Conservation (phyloP, 2,888 invertebrate genomes). For the Ischnus inquisitorius region DNA sequence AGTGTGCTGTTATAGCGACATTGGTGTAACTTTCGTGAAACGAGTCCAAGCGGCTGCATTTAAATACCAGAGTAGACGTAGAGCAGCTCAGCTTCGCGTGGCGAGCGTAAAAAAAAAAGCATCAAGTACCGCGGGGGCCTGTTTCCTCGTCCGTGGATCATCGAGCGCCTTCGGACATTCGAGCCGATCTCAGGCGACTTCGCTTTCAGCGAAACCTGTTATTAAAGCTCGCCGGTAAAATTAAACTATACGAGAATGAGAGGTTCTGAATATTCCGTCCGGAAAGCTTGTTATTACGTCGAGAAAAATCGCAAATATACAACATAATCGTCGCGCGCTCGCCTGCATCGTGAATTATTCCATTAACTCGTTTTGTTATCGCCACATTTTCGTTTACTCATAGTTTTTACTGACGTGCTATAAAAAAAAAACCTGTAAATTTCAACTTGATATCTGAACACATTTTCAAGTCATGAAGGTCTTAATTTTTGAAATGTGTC, state of each 20-base stretch:
- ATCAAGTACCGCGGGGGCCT: slow-evolving; percentile 6
- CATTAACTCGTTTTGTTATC: no score
- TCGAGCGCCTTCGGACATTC: neutral
- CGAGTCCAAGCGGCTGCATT: slow-evolving; percentile 45
- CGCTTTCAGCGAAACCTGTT: slow-evolving; percentile 21
- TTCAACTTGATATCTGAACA: no score
- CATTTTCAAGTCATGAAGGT: no score
- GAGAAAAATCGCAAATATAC: neutral
- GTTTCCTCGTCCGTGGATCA: slow-evolving; percentile 26
- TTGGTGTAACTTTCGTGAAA: slow-evolving; percentile 1
- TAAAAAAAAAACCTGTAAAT: no score
- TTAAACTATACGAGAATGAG: slow-evolving; percentile 36
- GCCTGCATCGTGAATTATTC: neutral
- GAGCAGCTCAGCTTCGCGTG: neutral
- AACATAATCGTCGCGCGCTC: neutral
- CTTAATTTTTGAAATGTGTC: no score
- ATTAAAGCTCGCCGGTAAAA: slow-evolving; percentile 33
- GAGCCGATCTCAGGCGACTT: neutral
- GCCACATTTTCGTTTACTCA: no score
- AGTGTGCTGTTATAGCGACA: neutral
- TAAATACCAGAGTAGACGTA: slow-evolving; percentile 29
- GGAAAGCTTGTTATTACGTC: slow-evolving; percentile 9
- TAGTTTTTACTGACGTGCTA: no score
- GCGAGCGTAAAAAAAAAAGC: neutral
- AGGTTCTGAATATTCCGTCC: slow-evolving; percentile 8